Evolutionary conservation across 2,888 invertebrate species (phyloP).

Genomic region (Athalia rosae): DNA sequence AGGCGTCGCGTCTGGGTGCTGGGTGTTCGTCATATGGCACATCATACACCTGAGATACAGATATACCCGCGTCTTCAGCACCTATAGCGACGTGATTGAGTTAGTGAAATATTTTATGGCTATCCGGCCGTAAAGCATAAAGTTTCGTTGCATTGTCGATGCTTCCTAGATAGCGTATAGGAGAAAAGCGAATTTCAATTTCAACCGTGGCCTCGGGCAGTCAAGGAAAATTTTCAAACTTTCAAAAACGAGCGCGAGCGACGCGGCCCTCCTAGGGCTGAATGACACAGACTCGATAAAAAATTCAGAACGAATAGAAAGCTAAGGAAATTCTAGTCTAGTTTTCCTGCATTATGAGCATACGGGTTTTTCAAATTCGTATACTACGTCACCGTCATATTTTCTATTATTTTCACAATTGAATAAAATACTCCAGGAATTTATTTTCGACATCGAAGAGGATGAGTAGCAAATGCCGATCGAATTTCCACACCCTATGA

Average conservation of each 20-base stretch:
- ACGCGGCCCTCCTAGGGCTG: no score
- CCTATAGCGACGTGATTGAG: neutral
- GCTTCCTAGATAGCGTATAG: neutral
- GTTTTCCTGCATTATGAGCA: no score
- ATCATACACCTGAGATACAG: neutral
- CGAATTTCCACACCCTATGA: neutral
- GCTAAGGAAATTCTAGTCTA: no score
- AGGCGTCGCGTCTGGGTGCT: neutral
- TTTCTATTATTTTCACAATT: no score
- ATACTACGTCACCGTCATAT: no score
- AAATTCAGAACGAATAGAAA: no score
- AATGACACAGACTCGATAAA: no score
- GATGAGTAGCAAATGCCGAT: neutral
- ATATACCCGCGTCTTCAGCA: neutral
- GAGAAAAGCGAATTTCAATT: neutral
- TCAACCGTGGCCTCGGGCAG: neutral
- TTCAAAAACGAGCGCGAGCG: no score
- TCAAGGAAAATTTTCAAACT: neutral
- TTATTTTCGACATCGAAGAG: neutral
- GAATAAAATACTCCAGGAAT: no score
- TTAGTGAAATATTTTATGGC: slow-evolving; percentile 22
- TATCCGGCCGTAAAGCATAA: neutral
- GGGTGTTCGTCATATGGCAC: neutral
- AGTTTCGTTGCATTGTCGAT: neutral
- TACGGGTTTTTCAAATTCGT: no score